Evolutionary conservation across 1,140 invertebrate genomes (phyloP).

Genomic region (Papilio polyxenes): DNA sequence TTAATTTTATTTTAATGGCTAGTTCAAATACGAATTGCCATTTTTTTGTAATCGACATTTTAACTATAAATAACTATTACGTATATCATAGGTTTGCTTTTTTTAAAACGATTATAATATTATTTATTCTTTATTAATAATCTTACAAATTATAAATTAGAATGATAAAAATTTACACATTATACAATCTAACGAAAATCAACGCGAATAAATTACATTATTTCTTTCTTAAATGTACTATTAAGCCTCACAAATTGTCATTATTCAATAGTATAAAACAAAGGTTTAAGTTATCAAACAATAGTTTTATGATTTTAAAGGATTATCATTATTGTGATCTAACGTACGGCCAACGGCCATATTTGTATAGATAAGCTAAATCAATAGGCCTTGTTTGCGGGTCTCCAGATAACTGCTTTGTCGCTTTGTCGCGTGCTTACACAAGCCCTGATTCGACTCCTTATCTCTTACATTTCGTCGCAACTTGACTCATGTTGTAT

Average conservation of each 20-base stretch:
- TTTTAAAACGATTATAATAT: not conserved
- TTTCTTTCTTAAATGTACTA: too few species aligned
- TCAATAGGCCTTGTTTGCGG: slow-evolving; percentile 66
- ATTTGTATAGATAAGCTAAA: slow-evolving; percentile 70
- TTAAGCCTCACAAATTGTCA: too few species aligned
- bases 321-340: not conserved
- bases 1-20: slow-evolving; percentile 45
- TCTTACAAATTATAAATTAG: not conserved
- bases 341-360: slow-evolving; percentile 47
- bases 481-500: slow-evolving; percentile 33
- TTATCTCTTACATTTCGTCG: slow-evolving; percentile 50
- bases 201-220: too few species aligned
- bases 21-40: slow-evolving; percentile 43
- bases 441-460: slow-evolving; percentile 61
- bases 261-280: too few species aligned
- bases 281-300: not conserved
- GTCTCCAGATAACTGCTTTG: slow-evolving; percentile 64
- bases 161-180: not conserved
- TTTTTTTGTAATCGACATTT: slow-evolving; percentile 32
- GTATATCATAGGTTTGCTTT: not conserved
- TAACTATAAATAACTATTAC: not conserved
- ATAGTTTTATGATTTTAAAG: not conserved
- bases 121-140: not conserved
- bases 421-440: slow-evolving; percentile 60
- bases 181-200: too few species aligned